These are phyloP conservation scores for Calycopis cecrops DNA, from an alignment of 1,140 invertebrate species.

Conservation along the genomic window DNA sequence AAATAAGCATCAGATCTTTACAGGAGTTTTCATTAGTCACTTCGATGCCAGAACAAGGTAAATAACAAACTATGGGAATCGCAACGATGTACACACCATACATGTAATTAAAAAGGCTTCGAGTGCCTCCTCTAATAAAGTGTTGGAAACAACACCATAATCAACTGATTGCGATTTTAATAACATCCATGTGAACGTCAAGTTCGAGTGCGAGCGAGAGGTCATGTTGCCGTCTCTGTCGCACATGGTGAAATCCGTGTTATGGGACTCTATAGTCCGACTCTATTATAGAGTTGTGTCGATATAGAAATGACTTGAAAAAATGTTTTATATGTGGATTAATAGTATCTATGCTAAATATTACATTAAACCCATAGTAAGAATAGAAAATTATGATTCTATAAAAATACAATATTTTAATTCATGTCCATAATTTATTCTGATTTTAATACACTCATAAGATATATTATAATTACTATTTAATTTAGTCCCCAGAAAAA, in stretches of 20 bases:
- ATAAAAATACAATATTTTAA: too few species aligned
- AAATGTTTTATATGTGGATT: too few species aligned
- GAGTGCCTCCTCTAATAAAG: slow-evolving; percentile 54
- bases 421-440: too few species aligned
- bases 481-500: too few species aligned
- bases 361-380: too few species aligned
- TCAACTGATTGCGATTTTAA: slow-evolving; percentile 67
- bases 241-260: slow-evolving; percentile 10
- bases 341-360: too few species aligned
- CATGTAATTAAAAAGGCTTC: slow-evolving; percentile 46
- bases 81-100: slow-evolving; percentile 19
- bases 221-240: slow-evolving; percentile 19
- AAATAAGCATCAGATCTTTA: background rate
- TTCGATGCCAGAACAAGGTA: slow-evolving; percentile 12
- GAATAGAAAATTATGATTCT: too few species aligned
- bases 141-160: slow-evolving; percentile 55
- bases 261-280: background rate
- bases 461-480: too few species aligned
- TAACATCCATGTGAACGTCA: slow-evolving; percentile 39
- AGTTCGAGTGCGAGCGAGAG: slow-evolving; percentile 37
- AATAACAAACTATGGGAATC: slow-evolving; percentile 11
- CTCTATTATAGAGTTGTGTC: slow-evolving; percentile 29
- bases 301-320: slow-evolving; percentile 23
- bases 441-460: too few species aligned
- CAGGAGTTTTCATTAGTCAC: background rate